These are phyloP conservation scores for Leucophenga varia DNA, from an alignment of 1,140 invertebrate genomes.

Conservation along the genomic window DNA sequence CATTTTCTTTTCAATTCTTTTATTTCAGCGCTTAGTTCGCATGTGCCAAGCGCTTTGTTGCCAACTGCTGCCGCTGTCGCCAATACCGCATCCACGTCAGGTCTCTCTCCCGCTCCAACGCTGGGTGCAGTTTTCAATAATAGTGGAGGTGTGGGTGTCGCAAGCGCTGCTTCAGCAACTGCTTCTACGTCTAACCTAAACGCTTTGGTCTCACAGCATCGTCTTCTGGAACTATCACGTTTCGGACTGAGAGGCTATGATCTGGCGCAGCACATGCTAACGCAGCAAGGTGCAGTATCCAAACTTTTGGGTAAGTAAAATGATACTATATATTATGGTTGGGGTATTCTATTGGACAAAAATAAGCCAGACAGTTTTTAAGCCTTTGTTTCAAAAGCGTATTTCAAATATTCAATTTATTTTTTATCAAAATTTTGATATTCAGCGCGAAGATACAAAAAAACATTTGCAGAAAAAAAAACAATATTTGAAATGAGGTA, in stretches of 20 bases:
- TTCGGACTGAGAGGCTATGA: slow-evolving; percentile 85
- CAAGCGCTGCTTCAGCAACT: slow-evolving; percentile 46
- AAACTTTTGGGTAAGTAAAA: slow-evolving; percentile 81
- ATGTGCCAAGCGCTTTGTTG: neutral
- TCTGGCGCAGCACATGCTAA: slow-evolving; percentile 82
- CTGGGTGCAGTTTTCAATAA: slow-evolving; percentile 35
- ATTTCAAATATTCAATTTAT: no score
- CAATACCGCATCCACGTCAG: slow-evolving; percentile 10
- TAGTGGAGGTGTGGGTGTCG: slow-evolving; percentile 56
- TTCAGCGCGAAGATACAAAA: no score
- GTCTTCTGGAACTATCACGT: slow-evolving; percentile 79
- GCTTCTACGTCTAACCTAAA: slow-evolving; percentile 64
- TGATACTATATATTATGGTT: no score
- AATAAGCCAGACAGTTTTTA: no score
- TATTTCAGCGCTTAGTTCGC: neutral
- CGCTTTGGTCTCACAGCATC: slow-evolving; percentile 68
- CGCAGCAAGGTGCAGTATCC: slow-evolving; percentile 87
- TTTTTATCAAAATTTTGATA: no score
- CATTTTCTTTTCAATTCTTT: neutral
- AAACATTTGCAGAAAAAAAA: no score
- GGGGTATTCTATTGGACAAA: no score
- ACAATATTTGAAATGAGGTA: no score
- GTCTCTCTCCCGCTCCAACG: slow-evolving; percentile 56
- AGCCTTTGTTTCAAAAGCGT: no score
- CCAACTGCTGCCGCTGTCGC: neutral